These are phyloP conservation scores for Hedychridium roseum DNA, from an alignment of 2,888 invertebrate genomes.

Conservation along the genomic window DNA sequence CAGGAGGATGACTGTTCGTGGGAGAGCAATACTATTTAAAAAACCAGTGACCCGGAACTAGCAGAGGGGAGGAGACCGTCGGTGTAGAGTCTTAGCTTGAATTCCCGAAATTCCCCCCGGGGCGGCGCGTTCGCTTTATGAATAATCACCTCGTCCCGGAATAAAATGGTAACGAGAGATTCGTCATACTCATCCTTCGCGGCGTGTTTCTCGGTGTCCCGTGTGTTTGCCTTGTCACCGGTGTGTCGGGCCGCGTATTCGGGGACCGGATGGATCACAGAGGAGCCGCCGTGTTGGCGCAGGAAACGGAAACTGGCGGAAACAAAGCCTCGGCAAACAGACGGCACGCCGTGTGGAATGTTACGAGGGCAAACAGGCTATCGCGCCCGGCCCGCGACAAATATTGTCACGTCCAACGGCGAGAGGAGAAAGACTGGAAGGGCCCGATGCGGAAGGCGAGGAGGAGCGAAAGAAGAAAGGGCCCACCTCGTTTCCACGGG, in stretches of 20 bases:
- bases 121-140: too few relatives aligned
- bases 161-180: too few relatives aligned
- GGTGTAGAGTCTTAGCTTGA: too few relatives aligned
- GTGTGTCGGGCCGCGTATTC: constrained; percentile 42
- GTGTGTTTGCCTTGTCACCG: too few relatives aligned
- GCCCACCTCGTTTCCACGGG: constrained; percentile 25
- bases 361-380: constrained; percentile 54
- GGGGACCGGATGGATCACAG: constrained; percentile 49
- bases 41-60: too few relatives aligned
- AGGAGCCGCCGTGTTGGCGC: constrained; percentile 59
- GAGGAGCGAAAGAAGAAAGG: constrained; percentile 20
- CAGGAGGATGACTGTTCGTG: too few relatives aligned
- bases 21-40: too few relatives aligned
- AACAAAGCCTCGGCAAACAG: constrained; percentile 61
- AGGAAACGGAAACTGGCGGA: constrained; percentile 63
- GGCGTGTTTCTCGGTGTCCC: too few relatives aligned
- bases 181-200: too few relatives aligned
- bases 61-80: too few relatives aligned
- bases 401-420: constrained; percentile 54
- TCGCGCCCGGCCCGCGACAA: constrained; percentile 42
- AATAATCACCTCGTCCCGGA: too few relatives aligned
- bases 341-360: constrained; percentile 48
- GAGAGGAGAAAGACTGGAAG: constrained; percentile 12
- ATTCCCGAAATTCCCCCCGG: too few relatives aligned
- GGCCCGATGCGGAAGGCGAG: neutral